A percentile compares a stretch with the other conserved stretches of the same genome.
phyloP scores from a whole-genome alignment of 2,113 vertebrate species.

The Shinisaurus crocodilurus region DNA sequence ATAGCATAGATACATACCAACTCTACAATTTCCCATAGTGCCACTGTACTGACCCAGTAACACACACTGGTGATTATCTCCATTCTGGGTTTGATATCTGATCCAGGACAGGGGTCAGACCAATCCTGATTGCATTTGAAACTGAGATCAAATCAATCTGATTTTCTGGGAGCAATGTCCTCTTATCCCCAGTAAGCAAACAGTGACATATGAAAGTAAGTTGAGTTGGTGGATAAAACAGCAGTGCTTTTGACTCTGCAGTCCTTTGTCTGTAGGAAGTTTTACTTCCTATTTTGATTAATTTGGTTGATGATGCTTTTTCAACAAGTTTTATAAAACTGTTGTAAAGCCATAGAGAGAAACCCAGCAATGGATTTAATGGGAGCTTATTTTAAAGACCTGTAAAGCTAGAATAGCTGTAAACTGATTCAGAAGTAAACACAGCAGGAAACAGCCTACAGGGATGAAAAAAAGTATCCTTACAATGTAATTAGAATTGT shows the following conservation, averaged over 20 bases:
- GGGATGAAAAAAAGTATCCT: neutral
- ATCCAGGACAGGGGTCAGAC: neutral
- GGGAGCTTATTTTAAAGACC: neutral
- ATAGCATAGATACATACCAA: neutral
- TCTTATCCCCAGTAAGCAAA: neutral
- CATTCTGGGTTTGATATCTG: neutral
- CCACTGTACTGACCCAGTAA: neutral
- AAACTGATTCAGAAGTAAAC: conserved; percentile 12
- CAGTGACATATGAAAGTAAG: neutral
- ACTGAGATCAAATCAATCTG: neutral
- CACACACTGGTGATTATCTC: neutral
- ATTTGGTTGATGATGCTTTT: neutral
- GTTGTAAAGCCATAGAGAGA: neutral
- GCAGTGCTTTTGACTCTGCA: neutral
- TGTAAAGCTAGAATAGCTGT: conserved; percentile 3
- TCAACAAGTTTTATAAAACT: neutral
- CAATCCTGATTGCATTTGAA: neutral
- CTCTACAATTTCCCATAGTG: neutral
- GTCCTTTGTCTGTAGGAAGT: neutral
- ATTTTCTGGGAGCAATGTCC: neutral
- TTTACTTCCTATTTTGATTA: neutral
- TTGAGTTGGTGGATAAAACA: neutral
- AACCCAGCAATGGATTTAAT: neutral
- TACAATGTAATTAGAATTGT: neutral
- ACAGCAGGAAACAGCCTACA: neutral